These are phyloP conservation scores for Axis porcinus DNA, from an alignment of 2,113 vertebrate genomes.

Conservation along the genomic window DNA sequence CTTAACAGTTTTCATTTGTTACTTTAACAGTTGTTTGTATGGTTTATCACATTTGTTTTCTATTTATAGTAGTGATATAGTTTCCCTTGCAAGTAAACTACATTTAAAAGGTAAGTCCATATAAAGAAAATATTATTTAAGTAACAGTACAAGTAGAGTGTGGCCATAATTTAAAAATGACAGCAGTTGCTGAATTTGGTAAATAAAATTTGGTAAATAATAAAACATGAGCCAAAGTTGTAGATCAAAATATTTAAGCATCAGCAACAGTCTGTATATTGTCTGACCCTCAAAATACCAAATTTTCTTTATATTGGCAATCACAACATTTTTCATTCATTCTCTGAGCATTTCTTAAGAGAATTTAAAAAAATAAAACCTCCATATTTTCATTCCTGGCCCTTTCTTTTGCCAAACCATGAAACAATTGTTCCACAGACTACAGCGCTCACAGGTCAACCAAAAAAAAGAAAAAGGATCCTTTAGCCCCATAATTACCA, in stretches of 20 bases:
- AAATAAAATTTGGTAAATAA: neutral
- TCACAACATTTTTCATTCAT: constrained; percentile 14
- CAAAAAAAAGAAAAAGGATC: constrained; percentile 68
- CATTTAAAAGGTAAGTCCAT: neutral
- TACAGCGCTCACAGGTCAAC: constrained; percentile 56
- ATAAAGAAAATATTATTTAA: neutral
- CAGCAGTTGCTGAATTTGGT: neutral
- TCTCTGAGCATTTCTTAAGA: constrained; percentile 6
- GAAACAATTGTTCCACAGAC: constrained; percentile 75
- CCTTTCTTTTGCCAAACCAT: constrained; percentile 50
- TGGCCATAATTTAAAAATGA: neutral
- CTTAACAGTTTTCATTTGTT: neutral
- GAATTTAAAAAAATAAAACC: neutral
- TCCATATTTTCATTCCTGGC: neutral
- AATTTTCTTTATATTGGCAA: constrained; percentile 16
- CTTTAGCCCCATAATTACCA: constrained; percentile 78
- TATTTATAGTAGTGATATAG: neutral
- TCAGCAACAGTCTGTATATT: neutral
- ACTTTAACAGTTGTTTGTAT: neutral
- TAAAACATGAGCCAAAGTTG: neutral
- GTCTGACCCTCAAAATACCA: constrained; percentile 5
- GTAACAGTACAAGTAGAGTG: neutral
- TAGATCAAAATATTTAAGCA: neutral
- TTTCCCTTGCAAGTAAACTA: constrained; percentile 11
- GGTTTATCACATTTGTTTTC: neutral